phyloP scores from a whole-genome alignment of 2,113 vertebrate species.

The Penelope pileata region DNA sequence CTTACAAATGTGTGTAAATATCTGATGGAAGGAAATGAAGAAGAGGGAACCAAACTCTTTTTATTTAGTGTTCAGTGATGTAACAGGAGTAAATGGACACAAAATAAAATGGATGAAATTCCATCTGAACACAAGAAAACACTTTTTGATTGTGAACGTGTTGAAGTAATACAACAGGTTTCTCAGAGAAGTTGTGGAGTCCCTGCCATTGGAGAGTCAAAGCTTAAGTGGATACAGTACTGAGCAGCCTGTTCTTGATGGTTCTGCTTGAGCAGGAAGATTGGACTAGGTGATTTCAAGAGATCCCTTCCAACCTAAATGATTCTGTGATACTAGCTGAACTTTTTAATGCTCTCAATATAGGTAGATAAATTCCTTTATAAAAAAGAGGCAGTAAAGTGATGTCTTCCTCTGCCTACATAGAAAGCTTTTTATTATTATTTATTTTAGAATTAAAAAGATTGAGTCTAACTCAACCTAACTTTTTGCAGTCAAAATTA shows the following conservation, averaged over 20 bases:
- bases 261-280: neutral
- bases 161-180: neutral
- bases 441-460: neutral
- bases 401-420: neutral
- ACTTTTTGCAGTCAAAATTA: neutral
- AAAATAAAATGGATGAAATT: neutral
- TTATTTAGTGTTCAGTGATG: neutral
- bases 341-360: neutral
- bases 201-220: neutral
- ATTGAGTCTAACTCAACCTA: neutral
- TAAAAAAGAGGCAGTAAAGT: neutral
- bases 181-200: neutral
- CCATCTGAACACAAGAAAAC: neutral
- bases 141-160: neutral
- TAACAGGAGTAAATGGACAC: neutral
- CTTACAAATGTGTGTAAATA: neutral
- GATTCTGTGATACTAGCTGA: neutral
- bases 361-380: neutral
- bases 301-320: neutral
- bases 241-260: neutral
- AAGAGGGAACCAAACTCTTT: neutral
- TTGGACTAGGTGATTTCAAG: neutral
- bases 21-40: neutral
- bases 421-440: neutral
- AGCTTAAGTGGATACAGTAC: rapidly evolving